Base-by-base conservation (phyloP, 2,797 vertebrate species). In the Schizopygopsis pylzovi region DNA sequence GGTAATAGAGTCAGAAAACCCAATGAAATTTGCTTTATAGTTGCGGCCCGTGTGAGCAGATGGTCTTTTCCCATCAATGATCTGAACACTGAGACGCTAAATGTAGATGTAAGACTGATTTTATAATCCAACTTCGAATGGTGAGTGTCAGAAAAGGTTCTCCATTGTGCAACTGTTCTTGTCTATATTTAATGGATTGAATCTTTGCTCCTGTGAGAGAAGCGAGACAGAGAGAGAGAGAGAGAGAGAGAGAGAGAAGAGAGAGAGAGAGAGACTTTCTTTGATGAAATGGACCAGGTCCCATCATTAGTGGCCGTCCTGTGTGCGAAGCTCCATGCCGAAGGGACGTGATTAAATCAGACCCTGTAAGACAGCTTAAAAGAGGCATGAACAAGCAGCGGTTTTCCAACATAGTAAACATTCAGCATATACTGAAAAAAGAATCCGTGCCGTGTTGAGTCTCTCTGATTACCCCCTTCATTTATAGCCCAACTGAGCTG, bases 281-380 rank as follows among this genome's bases (percentile, higher is more conserved):
- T 81, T 87, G 80, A 90, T 80, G 68, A 85, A 63, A 78, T 85
- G 83, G 72, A 83, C 70, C 78, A 89, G 83, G 72, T 82, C 81
- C 37, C 39, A 84, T 80, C 67, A 83, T 88, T 82, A 78, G 77
- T 49, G 77, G 22, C 49, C 9, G 43, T 28, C 47, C 72, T 56
- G 45, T 79, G 78, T 79, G 12, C 70, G 67, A 71, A 75, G 18
- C 67, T 37, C 56, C 25, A 77, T 43, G 65, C 82, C 37, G 43
- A 7, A 13, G 76, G 83, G 68, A 77, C 16, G 18, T 73, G 47
- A 86, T 88, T 86, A 88, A 85, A 86, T 87, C 72, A 78, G 77
- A 18, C 39, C 43, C 25, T 43, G 72, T 82, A 56, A 80, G 54
- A 81, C 54, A 39, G 72, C n/a, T 65, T 85, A 70, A 72, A 81